Percentiles rank a stretch among this genome's conserved stretches.
Conservation (phyloP, 2,888 invertebrate species). For the Slavum lentiscoides region DNA sequence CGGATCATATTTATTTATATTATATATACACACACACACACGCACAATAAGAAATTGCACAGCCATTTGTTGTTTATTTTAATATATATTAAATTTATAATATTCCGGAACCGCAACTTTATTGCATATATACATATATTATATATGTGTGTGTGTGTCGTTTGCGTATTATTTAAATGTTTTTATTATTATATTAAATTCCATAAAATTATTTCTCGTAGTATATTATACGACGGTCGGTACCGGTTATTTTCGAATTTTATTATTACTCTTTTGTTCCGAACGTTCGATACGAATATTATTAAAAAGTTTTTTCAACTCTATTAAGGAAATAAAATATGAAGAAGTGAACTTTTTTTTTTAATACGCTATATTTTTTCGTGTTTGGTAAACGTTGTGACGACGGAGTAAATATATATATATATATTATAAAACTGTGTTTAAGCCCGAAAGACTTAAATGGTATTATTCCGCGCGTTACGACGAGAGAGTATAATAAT, state of each 20-base stretch:
- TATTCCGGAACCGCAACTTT: too few relatives aligned
- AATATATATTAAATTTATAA: too few relatives aligned
- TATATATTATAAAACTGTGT: conserved; percentile 3
- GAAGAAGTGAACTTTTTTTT: neutral
- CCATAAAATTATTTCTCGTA: neutral
- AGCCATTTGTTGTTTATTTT: too few relatives aligned
- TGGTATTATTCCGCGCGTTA: neutral
- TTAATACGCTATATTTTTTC: neutral
- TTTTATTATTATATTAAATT: neutral
- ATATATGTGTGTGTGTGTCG: too few relatives aligned
- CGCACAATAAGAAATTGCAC: too few relatives aligned
- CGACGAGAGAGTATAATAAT: neutral
- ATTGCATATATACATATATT: too few relatives aligned
- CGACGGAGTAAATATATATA: neutral
- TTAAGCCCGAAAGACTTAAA: neutral
- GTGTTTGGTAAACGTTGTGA: neutral
- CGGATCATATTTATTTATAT: too few relatives aligned
- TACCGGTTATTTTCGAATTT: neutral
- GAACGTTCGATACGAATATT: neutral
- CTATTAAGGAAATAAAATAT: conserved; percentile 19
- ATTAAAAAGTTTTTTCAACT: conserved; percentile 5
- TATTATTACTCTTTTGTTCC: neutral
- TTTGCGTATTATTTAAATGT: too few relatives aligned
- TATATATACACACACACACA: too few relatives aligned
- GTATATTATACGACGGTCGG: neutral